phyloP scores from a whole-genome alignment of 2,888 invertebrate species.

The Caenorhabditis sp. region DNA sequence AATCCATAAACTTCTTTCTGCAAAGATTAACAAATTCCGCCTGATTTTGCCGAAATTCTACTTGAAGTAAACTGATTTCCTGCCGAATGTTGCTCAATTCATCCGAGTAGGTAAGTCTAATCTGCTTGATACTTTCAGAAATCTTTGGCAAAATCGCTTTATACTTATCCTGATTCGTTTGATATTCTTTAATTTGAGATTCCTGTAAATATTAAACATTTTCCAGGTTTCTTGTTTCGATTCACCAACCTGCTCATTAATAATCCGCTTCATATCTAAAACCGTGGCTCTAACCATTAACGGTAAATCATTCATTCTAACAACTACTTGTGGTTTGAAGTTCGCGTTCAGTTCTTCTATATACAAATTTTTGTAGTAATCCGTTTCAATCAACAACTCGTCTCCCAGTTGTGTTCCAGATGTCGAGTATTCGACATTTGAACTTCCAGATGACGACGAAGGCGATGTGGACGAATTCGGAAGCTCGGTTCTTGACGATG shows the following conservation, averaged over 20 bases:
- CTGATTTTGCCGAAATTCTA: conserved; percentile 21
- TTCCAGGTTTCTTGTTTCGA: too few relatives aligned
- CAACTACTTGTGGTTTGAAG: not conserved
- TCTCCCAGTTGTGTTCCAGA: not conserved
- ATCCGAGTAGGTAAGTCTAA: conserved; percentile 15
- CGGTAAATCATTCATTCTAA: not conserved
- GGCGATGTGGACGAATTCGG: not conserved
- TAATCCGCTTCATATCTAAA: not conserved
- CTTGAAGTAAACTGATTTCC: conserved; percentile 12
- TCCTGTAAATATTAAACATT: too few relatives aligned
- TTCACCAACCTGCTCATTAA: not conserved
- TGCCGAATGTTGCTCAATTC: conserved; percentile 11
- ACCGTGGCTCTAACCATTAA: not conserved
- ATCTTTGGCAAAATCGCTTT: conserved; percentile 1
- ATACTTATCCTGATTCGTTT: conserved; percentile 1
- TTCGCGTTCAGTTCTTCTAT: not conserved
- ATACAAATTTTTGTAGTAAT: not conserved
- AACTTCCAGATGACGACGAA: not conserved
- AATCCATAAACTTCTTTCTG: conserved; percentile 4
- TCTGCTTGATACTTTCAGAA: conserved; percentile 11
- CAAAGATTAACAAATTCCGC: conserved; percentile 7
- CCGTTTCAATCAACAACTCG: not conserved
- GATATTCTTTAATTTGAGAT: not conserved
- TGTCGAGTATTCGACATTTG: not conserved
- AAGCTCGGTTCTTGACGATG: not conserved